Conservation (phyloP, 2,888 invertebrate genomes). For the Seladonia tumulorum region DNA sequence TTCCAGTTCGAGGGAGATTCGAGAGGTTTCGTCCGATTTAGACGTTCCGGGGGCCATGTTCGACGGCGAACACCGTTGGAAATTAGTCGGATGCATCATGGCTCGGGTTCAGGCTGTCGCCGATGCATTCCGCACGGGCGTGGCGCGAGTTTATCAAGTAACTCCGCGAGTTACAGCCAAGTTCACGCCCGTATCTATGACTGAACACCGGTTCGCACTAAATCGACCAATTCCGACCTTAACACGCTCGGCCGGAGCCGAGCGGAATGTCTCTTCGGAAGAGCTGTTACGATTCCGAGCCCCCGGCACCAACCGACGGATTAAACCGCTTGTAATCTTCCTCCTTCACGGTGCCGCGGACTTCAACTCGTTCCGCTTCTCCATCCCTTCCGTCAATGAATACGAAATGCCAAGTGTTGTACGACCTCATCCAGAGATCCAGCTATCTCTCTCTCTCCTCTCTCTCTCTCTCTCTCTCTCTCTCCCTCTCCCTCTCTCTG, state of each 20-base stretch:
- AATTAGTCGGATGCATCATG: constrained; percentile 18
- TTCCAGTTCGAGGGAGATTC: background rate
- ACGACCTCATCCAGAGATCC: constrained; percentile 30
- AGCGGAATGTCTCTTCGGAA: constrained; percentile 65
- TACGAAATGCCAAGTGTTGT: constrained; percentile 69
- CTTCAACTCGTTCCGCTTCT: constrained; percentile 48
- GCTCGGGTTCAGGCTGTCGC: background rate
- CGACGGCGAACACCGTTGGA: constrained; percentile 5
- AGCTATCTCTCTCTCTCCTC: background rate
- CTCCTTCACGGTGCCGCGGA: constrained; percentile 52
- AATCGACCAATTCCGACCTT: constrained; percentile 64
- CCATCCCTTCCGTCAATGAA: constrained; percentile 69
- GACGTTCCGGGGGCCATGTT: background rate
- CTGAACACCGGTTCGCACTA: constrained; percentile 52
- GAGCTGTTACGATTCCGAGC: constrained; percentile 52
- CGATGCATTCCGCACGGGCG: constrained; percentile 16
- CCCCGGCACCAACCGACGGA: constrained; percentile 59
- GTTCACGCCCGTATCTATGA: constrained; percentile 64
- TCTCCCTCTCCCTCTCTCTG: background rate
- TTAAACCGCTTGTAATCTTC: constrained; percentile 76
- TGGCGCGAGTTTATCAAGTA: constrained; percentile 58
- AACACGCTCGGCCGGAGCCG: constrained; percentile 65
- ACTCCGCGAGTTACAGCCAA: constrained; percentile 52
- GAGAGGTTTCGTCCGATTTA: background rate
- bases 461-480: background rate